A percentile compares a stretch with the other conserved stretches of the same genome.
phyloP scores from a whole-genome alignment of 2,113 vertebrate species.

The Cyphomyrus plagiostoma region DNA sequence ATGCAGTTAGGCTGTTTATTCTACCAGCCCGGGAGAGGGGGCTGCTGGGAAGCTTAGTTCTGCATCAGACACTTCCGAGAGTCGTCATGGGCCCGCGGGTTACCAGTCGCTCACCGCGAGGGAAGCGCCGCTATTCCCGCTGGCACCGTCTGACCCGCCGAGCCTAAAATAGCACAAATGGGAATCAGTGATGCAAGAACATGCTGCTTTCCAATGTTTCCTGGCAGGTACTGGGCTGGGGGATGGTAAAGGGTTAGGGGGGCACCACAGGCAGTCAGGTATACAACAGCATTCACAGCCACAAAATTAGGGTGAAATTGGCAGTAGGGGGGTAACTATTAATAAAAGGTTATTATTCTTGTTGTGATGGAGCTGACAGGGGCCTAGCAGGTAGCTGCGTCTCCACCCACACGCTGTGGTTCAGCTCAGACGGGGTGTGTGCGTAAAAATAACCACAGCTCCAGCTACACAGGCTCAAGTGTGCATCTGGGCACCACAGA shows the following conservation, averaged over 20 bases:
- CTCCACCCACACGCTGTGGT: background rate
- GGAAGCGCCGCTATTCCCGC: background rate
- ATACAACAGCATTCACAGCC: background rate
- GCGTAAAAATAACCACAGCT: background rate
- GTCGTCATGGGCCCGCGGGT: background rate
- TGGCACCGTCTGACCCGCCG: background rate
- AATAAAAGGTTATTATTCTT: constrained; percentile 8
- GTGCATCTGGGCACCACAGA: background rate
- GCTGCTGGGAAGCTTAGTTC: constrained; percentile 9
- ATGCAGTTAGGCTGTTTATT: background rate
- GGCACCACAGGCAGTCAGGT: background rate
- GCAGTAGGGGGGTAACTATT: background rate
- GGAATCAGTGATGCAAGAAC: background rate
- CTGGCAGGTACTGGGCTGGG: background rate
- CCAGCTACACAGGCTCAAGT: background rate
- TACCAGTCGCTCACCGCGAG: background rate
- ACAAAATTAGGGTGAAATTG: background rate
- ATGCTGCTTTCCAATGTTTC: background rate
- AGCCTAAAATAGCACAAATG: constrained; percentile 1
- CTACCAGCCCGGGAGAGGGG: background rate
- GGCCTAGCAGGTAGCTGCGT: background rate
- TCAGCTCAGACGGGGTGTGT: background rate
- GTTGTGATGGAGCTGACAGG: background rate
- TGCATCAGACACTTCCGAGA: background rate
- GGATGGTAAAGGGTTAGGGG: background rate